Conservation (phyloP, 2,113 vertebrate species). For the Arothron firmamentum region DNA sequence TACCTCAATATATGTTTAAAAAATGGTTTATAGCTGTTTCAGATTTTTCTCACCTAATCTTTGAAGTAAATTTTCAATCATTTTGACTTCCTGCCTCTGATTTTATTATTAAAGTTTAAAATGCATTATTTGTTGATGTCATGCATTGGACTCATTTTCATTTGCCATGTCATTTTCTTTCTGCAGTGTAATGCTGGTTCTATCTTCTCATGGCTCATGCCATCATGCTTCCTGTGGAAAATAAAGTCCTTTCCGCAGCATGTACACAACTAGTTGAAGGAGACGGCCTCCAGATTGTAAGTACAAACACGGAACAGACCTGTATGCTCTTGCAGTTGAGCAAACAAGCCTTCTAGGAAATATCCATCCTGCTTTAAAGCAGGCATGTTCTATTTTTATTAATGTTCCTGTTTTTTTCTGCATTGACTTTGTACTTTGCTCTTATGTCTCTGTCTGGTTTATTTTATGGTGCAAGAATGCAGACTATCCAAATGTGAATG, state of each 20-base stretch:
- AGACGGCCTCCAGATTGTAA: slow-evolving; percentile 61
- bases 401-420: slow-evolving; percentile 36
- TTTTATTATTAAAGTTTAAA: neutral
- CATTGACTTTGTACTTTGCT: slow-evolving; percentile 53
- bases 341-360: slow-evolving; percentile 62
- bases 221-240: slow-evolving; percentile 67
- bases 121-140: neutral
- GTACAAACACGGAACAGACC: slow-evolving; percentile 56
- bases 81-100: neutral
- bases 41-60: too few relatives aligned
- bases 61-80: too few relatives aligned
- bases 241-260: slow-evolving; percentile 43
- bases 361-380: slow-evolving; percentile 47
- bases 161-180: slow-evolving; percentile 39
- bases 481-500: slow-evolving; percentile 62
- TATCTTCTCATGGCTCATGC: slow-evolving; percentile 52
- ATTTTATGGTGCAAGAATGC: slow-evolving; percentile 63
- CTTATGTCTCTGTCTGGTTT: slow-evolving; percentile 65
- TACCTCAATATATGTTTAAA: too few relatives aligned
- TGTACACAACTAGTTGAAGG: slow-evolving; percentile 71
- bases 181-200: slow-evolving; percentile 43
- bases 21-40: too few relatives aligned
- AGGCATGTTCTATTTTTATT: slow-evolving; percentile 5
- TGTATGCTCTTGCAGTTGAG: slow-evolving; percentile 48
- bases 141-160: slow-evolving; percentile 6